Conservation (phyloP, 2,888 invertebrate species). For the Nowickia ferox region DNA sequence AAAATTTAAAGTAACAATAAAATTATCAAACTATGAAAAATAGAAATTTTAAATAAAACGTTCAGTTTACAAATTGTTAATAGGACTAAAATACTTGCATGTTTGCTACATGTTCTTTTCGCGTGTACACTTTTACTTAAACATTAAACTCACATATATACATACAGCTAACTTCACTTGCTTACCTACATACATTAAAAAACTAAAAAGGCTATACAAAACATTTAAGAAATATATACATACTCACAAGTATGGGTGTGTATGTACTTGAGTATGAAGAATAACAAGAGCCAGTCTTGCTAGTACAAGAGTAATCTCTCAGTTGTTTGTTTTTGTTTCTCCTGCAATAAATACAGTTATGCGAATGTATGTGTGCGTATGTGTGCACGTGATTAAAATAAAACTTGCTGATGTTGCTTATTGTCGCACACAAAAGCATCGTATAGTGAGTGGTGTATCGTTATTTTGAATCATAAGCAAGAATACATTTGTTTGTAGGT, state of each 20-base stretch:
- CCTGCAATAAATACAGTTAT: neutral
- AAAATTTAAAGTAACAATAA: neutral
- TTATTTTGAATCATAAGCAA: conserved; percentile 54
- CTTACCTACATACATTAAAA: conserved; percentile 4
- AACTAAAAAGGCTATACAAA: conserved; percentile 18
- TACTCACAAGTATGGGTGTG: neutral
- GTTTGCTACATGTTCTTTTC: neutral
- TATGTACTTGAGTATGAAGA: neutral
- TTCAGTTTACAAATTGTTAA: conserved; percentile 50
- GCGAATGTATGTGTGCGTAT: conserved; percentile 4
- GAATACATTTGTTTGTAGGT: too few species aligned
- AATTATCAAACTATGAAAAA: conserved; percentile 1
- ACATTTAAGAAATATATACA: conserved; percentile 21
- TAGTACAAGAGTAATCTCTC: conserved; percentile 36
- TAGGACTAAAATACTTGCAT: neutral
- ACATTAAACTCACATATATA: neutral
- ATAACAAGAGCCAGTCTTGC: conserved; percentile 16
- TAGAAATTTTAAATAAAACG: conserved; percentile 29
- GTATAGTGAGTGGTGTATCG: conserved; percentile 49
- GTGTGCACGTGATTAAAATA: conserved; percentile 45
- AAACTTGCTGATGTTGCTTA: conserved; percentile 69
- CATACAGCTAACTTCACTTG: neutral
- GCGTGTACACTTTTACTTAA: neutral
- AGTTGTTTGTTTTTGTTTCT: conserved; percentile 16
- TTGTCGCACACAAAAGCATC: conserved; percentile 57